phyloP scores from a whole-genome alignment of 2,888 invertebrate species.

The Ormyrus nitidulus region DNA sequence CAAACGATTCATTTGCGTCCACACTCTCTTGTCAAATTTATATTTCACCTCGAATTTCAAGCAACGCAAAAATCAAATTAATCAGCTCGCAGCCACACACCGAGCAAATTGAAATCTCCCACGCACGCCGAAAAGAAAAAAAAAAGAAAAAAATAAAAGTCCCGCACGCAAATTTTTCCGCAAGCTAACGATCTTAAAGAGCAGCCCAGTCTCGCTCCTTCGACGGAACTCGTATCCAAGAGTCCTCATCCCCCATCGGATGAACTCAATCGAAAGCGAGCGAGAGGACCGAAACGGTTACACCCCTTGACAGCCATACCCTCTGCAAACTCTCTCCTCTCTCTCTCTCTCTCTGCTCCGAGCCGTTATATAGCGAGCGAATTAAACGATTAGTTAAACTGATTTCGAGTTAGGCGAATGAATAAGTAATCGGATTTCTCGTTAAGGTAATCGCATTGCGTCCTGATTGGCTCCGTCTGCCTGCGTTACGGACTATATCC shows the following conservation, averaged over 20 bases:
- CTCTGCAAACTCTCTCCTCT: conserved; percentile 28
- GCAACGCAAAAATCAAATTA: no score
- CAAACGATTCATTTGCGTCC: neutral
- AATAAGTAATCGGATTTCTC: conserved; percentile 77
- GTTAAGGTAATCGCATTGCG: conserved; percentile 76
- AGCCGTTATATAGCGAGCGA: conserved; percentile 65
- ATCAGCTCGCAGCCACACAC: neutral
- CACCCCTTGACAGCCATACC: conserved; percentile 52
- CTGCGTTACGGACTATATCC: conserved; percentile 65
- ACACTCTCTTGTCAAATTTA: neutral
- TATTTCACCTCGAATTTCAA: neutral
- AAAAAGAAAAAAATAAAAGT: neutral
- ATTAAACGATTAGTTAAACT: conserved; percentile 77
- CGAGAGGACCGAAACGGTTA: conserved; percentile 29
- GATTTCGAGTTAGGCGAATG: conserved; percentile 76
- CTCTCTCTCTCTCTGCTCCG: neutral
- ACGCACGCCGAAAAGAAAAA: no score
- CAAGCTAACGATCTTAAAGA: conserved; percentile 25
- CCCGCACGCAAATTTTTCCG: conserved; percentile 28
- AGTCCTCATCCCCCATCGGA: no score
- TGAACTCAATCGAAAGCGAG: neutral
- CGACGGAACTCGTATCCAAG: no score
- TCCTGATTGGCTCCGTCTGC: conserved; percentile 74
- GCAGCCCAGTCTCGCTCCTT: neutral
- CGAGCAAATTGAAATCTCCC: neutral